These are phyloP conservation scores for Chiloscyllium punctatum DNA, from an alignment of 2,797 vertebrate species.

Conservation along the genomic window DNA sequence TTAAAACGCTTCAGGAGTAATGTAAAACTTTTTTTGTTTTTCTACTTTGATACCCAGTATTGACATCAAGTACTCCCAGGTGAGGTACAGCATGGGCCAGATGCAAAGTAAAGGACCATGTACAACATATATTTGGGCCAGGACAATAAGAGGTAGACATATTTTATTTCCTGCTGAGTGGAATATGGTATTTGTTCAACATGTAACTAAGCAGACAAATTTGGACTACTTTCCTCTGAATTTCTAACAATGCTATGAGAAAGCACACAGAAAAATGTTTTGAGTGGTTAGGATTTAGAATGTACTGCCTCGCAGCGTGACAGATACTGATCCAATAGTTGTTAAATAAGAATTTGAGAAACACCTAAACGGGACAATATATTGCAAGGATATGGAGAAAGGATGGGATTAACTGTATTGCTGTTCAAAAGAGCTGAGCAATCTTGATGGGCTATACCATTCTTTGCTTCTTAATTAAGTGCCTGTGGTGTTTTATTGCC, in stretches of 20 bases:
- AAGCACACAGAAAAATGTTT: background rate
- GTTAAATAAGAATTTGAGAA: no score
- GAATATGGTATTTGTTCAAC: conserved; percentile 19
- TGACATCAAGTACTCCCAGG: conserved; percentile 12
- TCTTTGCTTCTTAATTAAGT: background rate
- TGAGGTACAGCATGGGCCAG: conserved; percentile 20
- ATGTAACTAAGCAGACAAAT: background rate
- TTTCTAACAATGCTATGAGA: background rate
- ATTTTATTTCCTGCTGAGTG: background rate
- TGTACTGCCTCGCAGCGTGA: no score
- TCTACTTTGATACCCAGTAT: conserved; percentile 6
- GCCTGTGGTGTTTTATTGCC: background rate
- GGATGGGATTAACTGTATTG: no score
- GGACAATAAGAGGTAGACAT: background rate
- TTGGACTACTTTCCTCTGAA: conserved; percentile 3
- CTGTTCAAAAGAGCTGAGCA: no score
- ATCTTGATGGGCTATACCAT: no score
- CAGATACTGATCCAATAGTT: no score
- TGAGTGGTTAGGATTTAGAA: no score
- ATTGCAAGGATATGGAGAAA: background rate
- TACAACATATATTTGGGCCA: background rate
- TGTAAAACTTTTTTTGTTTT: conserved; percentile 6
- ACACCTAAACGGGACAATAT: no score
- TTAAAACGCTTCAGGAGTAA: background rate
- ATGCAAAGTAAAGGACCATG: conserved; percentile 8